Percentiles rank a stretch among this genome's conserved stretches.
These are phyloP conservation scores for Thermophis baileyi DNA, from an alignment of 2,113 vertebrate species.

Conservation along the genomic window DNA sequence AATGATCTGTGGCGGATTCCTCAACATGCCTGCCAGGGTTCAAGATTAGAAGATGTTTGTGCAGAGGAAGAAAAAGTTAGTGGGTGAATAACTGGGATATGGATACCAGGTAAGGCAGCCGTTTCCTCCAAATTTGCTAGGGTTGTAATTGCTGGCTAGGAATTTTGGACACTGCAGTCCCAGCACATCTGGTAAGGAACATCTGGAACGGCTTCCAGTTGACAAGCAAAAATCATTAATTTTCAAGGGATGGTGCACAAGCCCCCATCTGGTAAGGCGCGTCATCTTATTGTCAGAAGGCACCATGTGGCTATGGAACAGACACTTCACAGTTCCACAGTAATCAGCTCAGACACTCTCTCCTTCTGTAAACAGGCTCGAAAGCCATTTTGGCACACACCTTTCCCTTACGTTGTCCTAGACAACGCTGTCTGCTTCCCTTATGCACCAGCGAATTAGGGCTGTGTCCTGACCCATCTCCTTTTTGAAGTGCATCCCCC, in stretches of 20 bases:
- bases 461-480: neutral
- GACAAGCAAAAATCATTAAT: neutral
- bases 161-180: neutral
- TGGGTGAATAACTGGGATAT: neutral
- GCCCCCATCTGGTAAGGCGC: neutral
- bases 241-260: neutral
- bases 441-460: neutral
- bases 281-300: neutral
- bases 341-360: neutral
- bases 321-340: neutral
- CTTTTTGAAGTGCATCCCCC: neutral
- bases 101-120: neutral
- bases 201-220: neutral
- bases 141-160: neutral
- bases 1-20: neutral
- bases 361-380: neutral
- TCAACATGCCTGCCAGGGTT: neutral
- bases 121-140: neutral
- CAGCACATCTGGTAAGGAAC: neutral
- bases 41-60: neutral
- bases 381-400: neutral
- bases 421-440: neutral
- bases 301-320: neutral
- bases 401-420: neutral
- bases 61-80: neutral